Evolutionary conservation across 2,888 invertebrate species (phyloP).

Genomic region (Drosophila colorata): DNA sequence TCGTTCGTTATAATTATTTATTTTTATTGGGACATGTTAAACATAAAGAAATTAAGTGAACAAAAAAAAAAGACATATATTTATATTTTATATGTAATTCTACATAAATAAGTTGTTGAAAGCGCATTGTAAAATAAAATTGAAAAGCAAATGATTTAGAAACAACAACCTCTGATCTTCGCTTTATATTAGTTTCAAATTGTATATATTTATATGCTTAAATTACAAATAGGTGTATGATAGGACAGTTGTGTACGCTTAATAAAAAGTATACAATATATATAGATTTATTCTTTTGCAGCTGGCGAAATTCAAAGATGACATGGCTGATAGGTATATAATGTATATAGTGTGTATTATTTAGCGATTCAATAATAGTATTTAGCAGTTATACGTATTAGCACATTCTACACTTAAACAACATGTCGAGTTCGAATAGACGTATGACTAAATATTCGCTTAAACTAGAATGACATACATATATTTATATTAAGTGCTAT

Average conservation of each 20-base stretch:
- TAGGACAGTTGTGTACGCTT: slow-evolving; percentile 7
- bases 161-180: slow-evolving; percentile 6
- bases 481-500: slow-evolving; percentile 1
- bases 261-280: slow-evolving; percentile 7
- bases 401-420: neutral
- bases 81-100: neutral
- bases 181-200: slow-evolving; percentile 7
- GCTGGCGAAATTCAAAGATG: slow-evolving; percentile 9
- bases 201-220: slow-evolving; percentile 17
- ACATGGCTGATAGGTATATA: slow-evolving; percentile 1
- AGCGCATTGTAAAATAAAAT: slow-evolving; percentile 50
- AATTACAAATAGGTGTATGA: slow-evolving; percentile 13
- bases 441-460: slow-evolving; percentile 5
- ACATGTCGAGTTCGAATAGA: slow-evolving; percentile 19
- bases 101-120: slow-evolving; percentile 39
- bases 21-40: slow-evolving; percentile 52
- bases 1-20: slow-evolving; percentile 55
- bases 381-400: slow-evolving; percentile 14
- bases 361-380: slow-evolving; percentile 29
- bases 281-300: neutral
- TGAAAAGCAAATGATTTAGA: slow-evolving; percentile 13
- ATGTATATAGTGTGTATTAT: slow-evolving; percentile 4
- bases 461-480: slow-evolving; percentile 30
- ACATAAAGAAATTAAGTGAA: slow-evolving; percentile 27
- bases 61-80: slow-evolving; percentile 4